Evolutionary conservation across 2,797 vertebrate species (phyloP).

Genomic region (Sebastes elongatus): DNA sequence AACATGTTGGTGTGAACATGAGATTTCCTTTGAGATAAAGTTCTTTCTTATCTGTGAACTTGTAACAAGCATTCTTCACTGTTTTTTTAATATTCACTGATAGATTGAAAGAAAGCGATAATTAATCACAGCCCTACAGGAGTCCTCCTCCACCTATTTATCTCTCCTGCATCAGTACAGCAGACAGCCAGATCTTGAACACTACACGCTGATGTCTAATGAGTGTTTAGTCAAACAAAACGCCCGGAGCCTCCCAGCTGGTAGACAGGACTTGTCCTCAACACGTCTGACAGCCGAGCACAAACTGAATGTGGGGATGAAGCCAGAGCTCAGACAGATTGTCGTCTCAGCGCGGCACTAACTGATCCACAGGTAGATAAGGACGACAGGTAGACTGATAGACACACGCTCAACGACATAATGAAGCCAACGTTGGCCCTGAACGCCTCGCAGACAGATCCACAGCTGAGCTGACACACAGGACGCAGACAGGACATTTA

Average conservation of each 20-base stretch:
- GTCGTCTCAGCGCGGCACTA: background rate
- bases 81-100: background rate
- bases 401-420: background rate
- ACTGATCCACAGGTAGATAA: constrained; percentile 29
- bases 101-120: background rate
- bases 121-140: background rate
- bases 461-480: background rate
- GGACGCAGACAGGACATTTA: background rate
- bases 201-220: background rate
- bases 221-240: constrained; percentile 31
- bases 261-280: background rate
- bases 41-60: background rate
- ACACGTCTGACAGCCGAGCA: constrained; percentile 19
- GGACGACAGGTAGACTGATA: constrained; percentile 15
- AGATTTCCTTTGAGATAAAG: background rate
- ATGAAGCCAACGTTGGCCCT: constrained; percentile 2
- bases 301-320: background rate
- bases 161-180: background rate
- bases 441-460: constrained; percentile 3
- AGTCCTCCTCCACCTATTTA: background rate
- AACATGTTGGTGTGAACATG: too few relatives aligned
- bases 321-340: constrained; percentile 6
- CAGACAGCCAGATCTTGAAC: background rate
- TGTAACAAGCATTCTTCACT: background rate
- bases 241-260: background rate